Base-by-base conservation (phyloP, 2,113 vertebrate genomes). In the Fregata magnificens region DNA sequence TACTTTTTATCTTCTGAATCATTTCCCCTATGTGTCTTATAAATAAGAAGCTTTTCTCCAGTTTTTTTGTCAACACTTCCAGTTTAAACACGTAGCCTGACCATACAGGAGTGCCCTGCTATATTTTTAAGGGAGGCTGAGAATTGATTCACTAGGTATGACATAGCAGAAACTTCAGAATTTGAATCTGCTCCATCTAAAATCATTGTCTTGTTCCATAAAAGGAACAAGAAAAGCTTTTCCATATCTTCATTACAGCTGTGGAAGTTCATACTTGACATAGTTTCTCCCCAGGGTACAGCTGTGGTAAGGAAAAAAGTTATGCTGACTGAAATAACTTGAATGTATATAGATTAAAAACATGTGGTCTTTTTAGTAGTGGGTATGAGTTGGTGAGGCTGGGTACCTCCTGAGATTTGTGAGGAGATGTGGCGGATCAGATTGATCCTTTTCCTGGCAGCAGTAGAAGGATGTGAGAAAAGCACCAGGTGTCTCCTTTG, bases 201-300 rank as follows among this genome's bases (percentile, higher is more conserved):
- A 92, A 72, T 69, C 28, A 73, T 74, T 93, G 69, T 65, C 53
- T 79, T 76, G 5, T 83, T 93, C 77, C 59, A 71, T 82, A 82
- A 88, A 95, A 94, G 53, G 81, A 94, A 53, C 34, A 85, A 52
- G 36, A 72, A 92, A 84, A 95, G 32, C 49, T 93, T 90, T 94
- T 34, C 62, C 25, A 2, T 94, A 18, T 91, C 91, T 95, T 94
- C 81, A 76, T 91, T 94, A 73, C 58, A 87, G 91, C 86, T 79
- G 38, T 79, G 82, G 91, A 89, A 88, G 52, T 91, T 96, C 89
- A 70, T 95, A 91, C 26, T 96, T 94, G 73, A 85, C 78, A 88
- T 87, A 90, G 81, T 88, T 95, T 95, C 86, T 95, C 96, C 91
- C 86, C 66, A 85, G 89, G 78, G 94, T 93, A 53, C 42, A 82